Conservation (phyloP, 2,888 invertebrate species). For the Aphelenchoides bicaudatus region DNA sequence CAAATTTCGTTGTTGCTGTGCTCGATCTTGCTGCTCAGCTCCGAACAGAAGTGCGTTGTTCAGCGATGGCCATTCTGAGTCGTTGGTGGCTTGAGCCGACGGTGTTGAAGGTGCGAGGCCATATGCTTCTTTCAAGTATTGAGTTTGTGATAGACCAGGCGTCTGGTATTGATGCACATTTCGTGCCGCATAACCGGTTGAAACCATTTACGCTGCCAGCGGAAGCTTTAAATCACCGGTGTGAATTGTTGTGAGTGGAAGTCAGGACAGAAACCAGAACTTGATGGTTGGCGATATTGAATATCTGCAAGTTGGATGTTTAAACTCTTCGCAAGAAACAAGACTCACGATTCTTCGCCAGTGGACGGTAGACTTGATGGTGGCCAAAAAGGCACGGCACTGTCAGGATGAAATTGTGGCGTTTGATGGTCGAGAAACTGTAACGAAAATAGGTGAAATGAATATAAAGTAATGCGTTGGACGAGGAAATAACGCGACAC, state of each 20-base stretch:
- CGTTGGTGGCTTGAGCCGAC: background rate
- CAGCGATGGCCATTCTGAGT: constrained; percentile 3
- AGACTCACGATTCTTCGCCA: too few species aligned
- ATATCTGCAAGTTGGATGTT: too few species aligned
- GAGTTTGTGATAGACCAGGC: background rate
- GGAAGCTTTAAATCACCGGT: background rate
- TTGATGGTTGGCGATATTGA: too few species aligned
- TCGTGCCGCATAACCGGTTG: background rate
- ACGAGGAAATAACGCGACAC: too few species aligned
- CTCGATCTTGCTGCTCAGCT: background rate
- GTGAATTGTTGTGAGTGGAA: background rate
- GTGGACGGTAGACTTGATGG: too few species aligned
- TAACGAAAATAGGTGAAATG: too few species aligned
- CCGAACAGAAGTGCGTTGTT: background rate
- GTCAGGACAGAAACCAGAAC: background rate
- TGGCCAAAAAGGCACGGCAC: too few species aligned
- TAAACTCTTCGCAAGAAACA: too few species aligned
- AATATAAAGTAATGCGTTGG: too few species aligned
- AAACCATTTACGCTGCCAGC: background rate
- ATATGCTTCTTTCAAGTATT: constrained; percentile 11
- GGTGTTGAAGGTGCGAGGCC: background rate
- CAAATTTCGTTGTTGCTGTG: too few species aligned
- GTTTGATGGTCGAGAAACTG: too few species aligned
- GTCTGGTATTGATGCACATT: background rate
- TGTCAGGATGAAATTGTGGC: too few species aligned